A percentile compares a stretch with the other conserved stretches of the same genome.
phyloP scores from a whole-genome alignment of 2,113 vertebrate genomes.

The Corythornis vintsioides region DNA sequence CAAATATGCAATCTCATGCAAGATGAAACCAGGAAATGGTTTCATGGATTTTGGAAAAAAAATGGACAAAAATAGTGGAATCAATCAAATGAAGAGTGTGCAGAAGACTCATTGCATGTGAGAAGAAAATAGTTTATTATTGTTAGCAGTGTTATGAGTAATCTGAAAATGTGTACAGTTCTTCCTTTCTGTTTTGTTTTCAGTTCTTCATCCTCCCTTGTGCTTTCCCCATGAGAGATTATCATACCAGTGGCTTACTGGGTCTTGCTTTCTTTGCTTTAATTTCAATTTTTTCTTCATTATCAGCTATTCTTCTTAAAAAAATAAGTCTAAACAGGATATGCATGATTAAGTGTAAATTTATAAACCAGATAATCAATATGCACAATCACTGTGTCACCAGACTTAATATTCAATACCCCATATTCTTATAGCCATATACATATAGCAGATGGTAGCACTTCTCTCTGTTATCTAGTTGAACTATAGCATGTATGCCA shows the following conservation, averaged over 20 bases:
- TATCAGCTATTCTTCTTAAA: neutral
- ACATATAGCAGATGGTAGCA: neutral
- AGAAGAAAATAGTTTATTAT: neutral
- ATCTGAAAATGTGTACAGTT: neutral
- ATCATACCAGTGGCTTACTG: neutral
- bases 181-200: neutral
- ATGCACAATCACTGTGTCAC: neutral
- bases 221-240: neutral
- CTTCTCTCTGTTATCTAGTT: neutral
- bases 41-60: neutral
- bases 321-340: neutral
- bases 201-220: neutral
- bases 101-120: neutral
- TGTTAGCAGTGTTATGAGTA: neutral
- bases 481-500: neutral
- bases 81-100: neutral
- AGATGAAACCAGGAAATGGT: neutral
- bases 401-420: neutral
- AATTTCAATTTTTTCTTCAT: neutral
- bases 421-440: neutral
- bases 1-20: neutral
- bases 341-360: neutral
- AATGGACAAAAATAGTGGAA: neutral
- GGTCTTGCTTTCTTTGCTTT: neutral
- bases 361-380: neutral